Percentiles rank a stretch among this genome's conserved stretches.
Evolutionary conservation across 2,113 vertebrate species (phyloP).

Genomic region (Leucoraja erinaceus): DNA sequence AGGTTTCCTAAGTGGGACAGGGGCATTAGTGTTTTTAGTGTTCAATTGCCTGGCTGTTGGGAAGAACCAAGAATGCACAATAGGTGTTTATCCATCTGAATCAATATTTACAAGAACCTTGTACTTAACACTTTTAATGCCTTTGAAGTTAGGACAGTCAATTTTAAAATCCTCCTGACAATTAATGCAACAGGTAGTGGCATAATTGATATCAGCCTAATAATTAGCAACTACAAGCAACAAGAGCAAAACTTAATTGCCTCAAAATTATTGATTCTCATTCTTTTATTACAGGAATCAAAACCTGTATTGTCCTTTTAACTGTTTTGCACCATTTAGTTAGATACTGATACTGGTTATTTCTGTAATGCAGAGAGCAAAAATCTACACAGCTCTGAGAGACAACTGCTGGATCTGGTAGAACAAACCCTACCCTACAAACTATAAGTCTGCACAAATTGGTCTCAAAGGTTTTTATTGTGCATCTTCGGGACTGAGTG

Average conservation of each 20-base stretch:
- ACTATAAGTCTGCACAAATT: neutral
- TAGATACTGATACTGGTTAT: neutral
- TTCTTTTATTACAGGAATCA: too few species aligned
- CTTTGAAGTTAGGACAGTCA: too few species aligned
- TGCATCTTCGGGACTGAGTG: slow-evolving; percentile 20
- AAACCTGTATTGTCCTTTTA: neutral
- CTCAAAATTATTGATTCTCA: neutral
- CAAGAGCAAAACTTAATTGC: neutral
- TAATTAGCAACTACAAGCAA: neutral
- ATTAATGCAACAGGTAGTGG: neutral
- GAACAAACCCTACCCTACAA: neutral
- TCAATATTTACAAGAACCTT: too few species aligned
- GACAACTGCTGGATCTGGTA: neutral
- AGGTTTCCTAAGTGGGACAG: too few species aligned
- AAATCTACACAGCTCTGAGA: neutral
- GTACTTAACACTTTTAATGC: too few species aligned
- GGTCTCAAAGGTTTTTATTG: slow-evolving; percentile 25
- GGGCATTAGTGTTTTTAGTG: too few species aligned
- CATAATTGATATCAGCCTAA: neutral
- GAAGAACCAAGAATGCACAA: too few species aligned
- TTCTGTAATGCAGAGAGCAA: neutral
- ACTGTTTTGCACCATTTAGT: neutral
- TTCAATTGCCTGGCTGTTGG: too few species aligned
- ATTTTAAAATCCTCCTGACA: neutral
- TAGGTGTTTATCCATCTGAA: too few species aligned